Conservation (phyloP, 1,140 invertebrate genomes). For the Leptopilina clavipes region DNA sequence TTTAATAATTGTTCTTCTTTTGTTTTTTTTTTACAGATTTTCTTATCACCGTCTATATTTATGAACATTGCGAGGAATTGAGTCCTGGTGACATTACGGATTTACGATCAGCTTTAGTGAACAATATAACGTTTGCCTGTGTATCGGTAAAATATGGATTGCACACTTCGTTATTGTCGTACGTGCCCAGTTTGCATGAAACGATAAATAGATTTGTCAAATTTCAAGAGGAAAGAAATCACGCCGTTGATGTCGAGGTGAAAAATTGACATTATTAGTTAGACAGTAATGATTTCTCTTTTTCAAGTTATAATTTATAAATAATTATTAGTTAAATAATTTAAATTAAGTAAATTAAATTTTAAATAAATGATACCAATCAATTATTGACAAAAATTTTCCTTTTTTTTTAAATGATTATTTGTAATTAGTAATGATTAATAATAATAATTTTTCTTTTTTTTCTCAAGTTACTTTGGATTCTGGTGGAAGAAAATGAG, state of each 20-base stretch:
- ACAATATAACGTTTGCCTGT: constrained; percentile 95
- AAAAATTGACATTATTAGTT: no score
- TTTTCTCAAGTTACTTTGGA: constrained; percentile 1
- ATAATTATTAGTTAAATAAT: no score
- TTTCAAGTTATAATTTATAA: no score
- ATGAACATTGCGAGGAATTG: constrained; percentile 81
- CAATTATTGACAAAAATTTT: no score
- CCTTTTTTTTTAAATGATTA: no score
- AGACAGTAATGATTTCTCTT: no score
- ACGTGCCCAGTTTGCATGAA: constrained; percentile 80
- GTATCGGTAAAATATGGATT: constrained; percentile 90
- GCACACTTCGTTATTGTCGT: constrained; percentile 82
- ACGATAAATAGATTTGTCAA: constrained; percentile 86
- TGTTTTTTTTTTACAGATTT: constrained; percentile 80
- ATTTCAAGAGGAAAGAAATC: constrained; percentile 83
- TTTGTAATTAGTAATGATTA: no score
- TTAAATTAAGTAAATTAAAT: no score
- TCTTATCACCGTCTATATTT: constrained; percentile 91
- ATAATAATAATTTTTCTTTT: neutral
- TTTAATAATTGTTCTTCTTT: no score
- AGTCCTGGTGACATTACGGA: constrained; percentile 92
- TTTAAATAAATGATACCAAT: no score
- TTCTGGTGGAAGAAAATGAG: constrained; percentile 81
- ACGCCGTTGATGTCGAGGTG: constrained; percentile 80
- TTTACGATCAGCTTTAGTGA: constrained; percentile 93